Conservation (phyloP, 2,113 vertebrate genomes). For the Donacobius atricapilla region DNA sequence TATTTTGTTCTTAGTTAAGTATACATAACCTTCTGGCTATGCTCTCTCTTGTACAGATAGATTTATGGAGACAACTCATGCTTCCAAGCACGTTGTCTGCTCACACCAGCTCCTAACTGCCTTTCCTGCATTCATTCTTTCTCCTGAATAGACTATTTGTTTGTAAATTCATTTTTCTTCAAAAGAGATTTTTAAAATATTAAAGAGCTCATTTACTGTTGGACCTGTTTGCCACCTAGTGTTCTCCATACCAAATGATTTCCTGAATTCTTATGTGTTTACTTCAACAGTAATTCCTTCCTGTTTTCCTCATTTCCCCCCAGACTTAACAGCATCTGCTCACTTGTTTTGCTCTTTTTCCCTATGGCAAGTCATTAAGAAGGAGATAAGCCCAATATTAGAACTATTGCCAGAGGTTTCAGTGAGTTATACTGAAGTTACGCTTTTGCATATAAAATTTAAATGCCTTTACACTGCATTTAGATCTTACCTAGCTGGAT, state of each 20-base stretch:
- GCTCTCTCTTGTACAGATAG: neutral
- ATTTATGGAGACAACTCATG: neutral
- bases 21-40: neutral
- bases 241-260: neutral
- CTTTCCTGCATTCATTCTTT: neutral
- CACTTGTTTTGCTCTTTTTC: neutral
- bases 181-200: neutral
- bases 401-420: neutral
- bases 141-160: neutral
- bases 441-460: neutral
- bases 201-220: neutral
- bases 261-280: neutral
- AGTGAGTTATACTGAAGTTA: neutral
- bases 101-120: neutral
- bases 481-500: slow-evolving; percentile 89
- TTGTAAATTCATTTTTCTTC: neutral
- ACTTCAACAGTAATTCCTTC: neutral
- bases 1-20: slow-evolving; percentile 12
- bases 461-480: slow-evolving; percentile 16
- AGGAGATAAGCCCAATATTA: neutral
- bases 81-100: neutral
- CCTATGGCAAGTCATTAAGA: neutral
- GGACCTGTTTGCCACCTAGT: slow-evolving; percentile 4
- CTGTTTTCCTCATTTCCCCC: neutral
- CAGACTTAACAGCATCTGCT: neutral